These are phyloP conservation scores for Rhysida immarginata DNA, from an alignment of 1,140 invertebrate genomes.

Conservation along the genomic window DNA sequence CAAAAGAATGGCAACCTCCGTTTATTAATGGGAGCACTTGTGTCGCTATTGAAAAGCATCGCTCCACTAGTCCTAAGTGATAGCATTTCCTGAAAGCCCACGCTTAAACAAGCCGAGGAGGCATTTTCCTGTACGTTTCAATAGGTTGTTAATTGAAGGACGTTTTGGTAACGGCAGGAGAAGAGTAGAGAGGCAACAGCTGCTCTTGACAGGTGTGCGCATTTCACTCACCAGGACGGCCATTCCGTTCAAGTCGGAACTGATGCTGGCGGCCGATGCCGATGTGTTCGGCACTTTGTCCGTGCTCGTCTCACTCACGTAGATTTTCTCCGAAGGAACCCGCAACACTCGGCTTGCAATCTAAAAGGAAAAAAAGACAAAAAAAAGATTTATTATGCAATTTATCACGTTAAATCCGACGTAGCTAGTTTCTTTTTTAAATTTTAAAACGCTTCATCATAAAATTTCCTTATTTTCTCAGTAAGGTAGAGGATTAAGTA, in stretches of 20 bases:
- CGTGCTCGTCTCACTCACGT: constrained; percentile 74
- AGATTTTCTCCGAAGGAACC: constrained; percentile 58
- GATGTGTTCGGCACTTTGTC: constrained; percentile 91
- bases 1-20: too few relatives aligned
- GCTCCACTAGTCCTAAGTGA: too few relatives aligned
- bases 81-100: too few relatives aligned
- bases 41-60: too few relatives aligned
- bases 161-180: background rate
- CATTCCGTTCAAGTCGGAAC: constrained; percentile 90
- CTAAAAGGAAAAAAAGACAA: constrained; percentile 16
- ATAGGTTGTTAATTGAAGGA: too few relatives aligned
- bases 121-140: too few relatives aligned
- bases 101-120: too few relatives aligned
- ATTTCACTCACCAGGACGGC: constrained; percentile 52
- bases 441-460: too few relatives aligned
- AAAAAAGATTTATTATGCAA: background rate
- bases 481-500: too few relatives aligned
- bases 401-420: background rate
- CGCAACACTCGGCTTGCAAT: constrained; percentile 42
- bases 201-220: background rate
- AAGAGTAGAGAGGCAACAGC: background rate
- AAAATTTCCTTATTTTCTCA: too few relatives aligned
- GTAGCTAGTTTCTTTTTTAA: too few relatives aligned
- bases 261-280: constrained; percentile 75
- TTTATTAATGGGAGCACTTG: too few relatives aligned